Evolutionary conservation across 2,113 vertebrate species (phyloP), one percentile per base, ranked within the genome.

Genomic region (Oncorhynchus keta): DNA sequence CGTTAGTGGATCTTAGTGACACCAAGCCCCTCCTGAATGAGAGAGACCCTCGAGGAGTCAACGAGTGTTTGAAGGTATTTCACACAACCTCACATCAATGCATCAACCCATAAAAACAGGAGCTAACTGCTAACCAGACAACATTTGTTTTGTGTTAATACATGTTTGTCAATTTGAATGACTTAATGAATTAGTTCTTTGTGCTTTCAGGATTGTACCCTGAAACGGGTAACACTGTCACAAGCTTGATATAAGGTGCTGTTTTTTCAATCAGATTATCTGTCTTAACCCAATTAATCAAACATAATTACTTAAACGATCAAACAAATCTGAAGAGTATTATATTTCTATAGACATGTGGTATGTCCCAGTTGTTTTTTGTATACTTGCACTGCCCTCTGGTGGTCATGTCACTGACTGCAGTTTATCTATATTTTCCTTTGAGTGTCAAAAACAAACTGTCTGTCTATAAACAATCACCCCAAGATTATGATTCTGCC

Each of bases 1-100:
- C 88, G 0, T 76, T 92, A 2, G 91, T 92, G 75, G 91, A 92
- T 79, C 89, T 92, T 81, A 94, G 92, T 48, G 93, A 92, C 61
- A 94, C 92, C 68, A 90, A 88, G 68, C 91, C 92, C 26, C 83
- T 93, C 76, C 85, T 94, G 74, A 88, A 89, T 30, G 81, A 77
- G 75, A 83, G 93, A 83, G 93, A 95, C 82, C 90, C 93, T 2
- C 78, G 88, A 55, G 89, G 91, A 74, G 88, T 93, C 74, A 94
- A 95, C 73, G 90, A 93, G 82, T 91, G 87, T 57, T 90, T 94
- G 18, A 92, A 94, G 93, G 93, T 95, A 93, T 76, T 75, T 22
- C 20, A 30, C n/a, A 39, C 35, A 30, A n/a, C 14, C 51, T 55
- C 16, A 70, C 32, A 18, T 55, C 18, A 30, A 45, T 11, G 39